These are phyloP conservation scores for Uropetala carovei DNA, from an alignment of 2,888 invertebrate genomes.

Conservation along the genomic window DNA sequence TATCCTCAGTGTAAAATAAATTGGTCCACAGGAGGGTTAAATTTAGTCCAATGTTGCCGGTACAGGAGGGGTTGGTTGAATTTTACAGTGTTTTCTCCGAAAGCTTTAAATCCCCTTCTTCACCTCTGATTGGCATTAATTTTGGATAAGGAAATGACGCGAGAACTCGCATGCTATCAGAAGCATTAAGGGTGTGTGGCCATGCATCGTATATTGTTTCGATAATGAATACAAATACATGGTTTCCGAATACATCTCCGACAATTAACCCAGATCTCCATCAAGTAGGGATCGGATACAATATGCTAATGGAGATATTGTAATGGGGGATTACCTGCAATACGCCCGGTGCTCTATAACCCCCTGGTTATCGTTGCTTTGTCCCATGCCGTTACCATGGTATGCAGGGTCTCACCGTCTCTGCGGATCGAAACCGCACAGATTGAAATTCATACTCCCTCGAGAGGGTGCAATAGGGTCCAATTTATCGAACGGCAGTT, in stretches of 20 bases:
- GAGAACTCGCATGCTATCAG: not conserved
- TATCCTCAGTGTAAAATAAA: no score
- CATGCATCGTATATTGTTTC: constrained; percentile 25
- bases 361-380: not conserved
- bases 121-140: not conserved
- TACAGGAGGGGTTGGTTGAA: no score
- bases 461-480: not conserved
- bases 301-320: constrained; percentile 53
- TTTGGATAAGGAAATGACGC: not conserved
- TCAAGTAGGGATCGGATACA: constrained; percentile 4
- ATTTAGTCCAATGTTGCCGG: not conserved
- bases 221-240: constrained; percentile 12
- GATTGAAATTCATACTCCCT: not conserved
- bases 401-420: not conserved
- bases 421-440: not conserved
- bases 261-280: constrained; percentile 38
- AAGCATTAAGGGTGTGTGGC: not conserved
- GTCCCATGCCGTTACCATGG: not conserved
- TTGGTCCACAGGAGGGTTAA: not conserved
- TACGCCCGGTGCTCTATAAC: not conserved
- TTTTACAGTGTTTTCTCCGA: not conserved
- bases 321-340: constrained; percentile 7
- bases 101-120: not conserved
- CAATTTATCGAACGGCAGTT: not conserved
- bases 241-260: not conserved